These are phyloP conservation scores for Pseudolaguvia tuberculata DNA, from an alignment of 2,113 vertebrate species.

Conservation along the genomic window DNA sequence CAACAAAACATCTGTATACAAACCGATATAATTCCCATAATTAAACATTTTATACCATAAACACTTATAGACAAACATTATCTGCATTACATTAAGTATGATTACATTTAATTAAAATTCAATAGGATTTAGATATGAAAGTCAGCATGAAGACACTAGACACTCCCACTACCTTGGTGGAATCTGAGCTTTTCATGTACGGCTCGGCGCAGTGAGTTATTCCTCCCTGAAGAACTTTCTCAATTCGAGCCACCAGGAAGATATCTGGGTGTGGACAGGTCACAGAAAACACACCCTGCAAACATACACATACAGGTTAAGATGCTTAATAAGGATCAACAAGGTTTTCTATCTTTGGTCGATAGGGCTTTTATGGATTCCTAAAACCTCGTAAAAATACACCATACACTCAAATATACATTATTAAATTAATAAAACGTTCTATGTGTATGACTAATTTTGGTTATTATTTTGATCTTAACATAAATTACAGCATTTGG, in stretches of 20 bases:
- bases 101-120: background rate
- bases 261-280: slow-evolving; percentile 93
- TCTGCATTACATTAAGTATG: background rate
- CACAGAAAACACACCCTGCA: slow-evolving; percentile 91
- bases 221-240: slow-evolving; percentile 96
- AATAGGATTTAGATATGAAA: background rate
- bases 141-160: background rate
- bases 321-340: background rate
- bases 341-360: background rate
- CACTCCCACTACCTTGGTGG: slow-evolving; percentile 80
- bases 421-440: no score
- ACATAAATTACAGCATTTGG: no score
- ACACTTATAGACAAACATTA: background rate
- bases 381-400: no score
- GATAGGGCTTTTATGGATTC: no score
- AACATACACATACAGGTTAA: slow-evolving; percentile 15
- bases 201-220: slow-evolving; percentile 93
- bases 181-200: slow-evolving; percentile 96
- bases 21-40: slow-evolving; percentile 6
- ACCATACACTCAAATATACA: no score
- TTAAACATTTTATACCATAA: background rate
- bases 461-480: no score
- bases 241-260: slow-evolving; percentile 93
- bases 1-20: slow-evolving; percentile 26
- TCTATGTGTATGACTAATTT: no score